Evolutionary conservation across 2,113 vertebrate species (phyloP), one percentile per base, ranked within the genome.

Genomic region (Seriola quinqueradiata): DNA sequence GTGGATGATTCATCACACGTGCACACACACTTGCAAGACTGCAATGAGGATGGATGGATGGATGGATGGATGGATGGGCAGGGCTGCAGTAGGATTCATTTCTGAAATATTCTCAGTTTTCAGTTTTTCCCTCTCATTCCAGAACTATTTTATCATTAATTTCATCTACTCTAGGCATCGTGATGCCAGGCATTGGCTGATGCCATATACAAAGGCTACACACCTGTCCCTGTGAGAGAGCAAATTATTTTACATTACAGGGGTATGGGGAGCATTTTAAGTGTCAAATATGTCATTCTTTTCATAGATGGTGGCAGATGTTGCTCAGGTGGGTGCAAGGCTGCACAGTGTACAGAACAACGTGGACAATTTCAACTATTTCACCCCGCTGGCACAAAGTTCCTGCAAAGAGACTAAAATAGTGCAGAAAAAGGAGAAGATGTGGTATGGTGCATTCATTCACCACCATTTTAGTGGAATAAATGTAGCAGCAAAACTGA

Each of bases 391-490:
- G 61, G 57, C 66, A 66, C 65, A 54, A 4, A 55, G 55, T 19
- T 70, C 54, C 23, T 36, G 13, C 58, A 21, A n/a, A 71, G 70
- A 61, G 57, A 80, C 59, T 38, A 58, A 64, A 82, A 82, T 78
- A 65, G 70, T 44, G 55, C 59, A 28, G 38, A 55, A 36, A 54
- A 48, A 13, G 13, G 11, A 25, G 17, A 12, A 36, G 32, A 12
- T 59, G 16, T 17, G 17, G 19, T 21, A 28, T 50, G 52, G 16
- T 40, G 48, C 50, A 25, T 81, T 67, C 40, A 60, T 65, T 77
- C 79, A 19, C 48, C 54, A 34, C 32, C 46, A 52, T 86, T 84
- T 80, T 75, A 57, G 72, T n/a, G 57, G 61, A 46, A 75, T 88
- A 77, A 69, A 80, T 77, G 61, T 7, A 74, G 81, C 75, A 75